Conservation (phyloP, 2,888 invertebrate genomes). For the Fragum whitleyi region DNA sequence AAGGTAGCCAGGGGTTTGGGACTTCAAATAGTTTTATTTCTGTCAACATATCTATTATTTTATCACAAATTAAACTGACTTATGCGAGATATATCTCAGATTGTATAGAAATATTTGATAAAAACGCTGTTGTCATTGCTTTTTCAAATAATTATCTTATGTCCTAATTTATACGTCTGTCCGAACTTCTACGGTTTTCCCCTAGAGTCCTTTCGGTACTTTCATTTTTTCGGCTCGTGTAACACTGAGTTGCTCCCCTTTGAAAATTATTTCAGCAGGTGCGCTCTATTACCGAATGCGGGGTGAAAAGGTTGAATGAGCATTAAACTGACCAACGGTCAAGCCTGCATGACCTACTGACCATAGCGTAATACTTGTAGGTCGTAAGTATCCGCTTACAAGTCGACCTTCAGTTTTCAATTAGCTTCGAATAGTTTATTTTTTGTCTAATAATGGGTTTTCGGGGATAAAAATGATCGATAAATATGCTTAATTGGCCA, state of each 20-base stretch:
- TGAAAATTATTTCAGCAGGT: conserved; percentile 13
- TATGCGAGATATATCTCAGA: too few relatives aligned
- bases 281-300: neutral
- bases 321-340: conserved; percentile 58
- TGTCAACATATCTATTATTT: too few relatives aligned
- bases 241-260: conserved; percentile 36
- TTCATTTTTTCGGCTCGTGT: neutral
- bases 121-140: too few relatives aligned
- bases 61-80: too few relatives aligned
- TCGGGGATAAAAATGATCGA: too few relatives aligned
- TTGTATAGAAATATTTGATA: too few relatives aligned
- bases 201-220: neutral
- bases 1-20: too few relatives aligned
- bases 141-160: too few relatives aligned
- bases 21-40: too few relatives aligned
- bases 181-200: too few relatives aligned
- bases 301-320: conserved; percentile 51
- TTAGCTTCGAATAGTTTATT: neutral
- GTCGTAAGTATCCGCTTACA: conserved; percentile 28
- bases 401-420: neutral
- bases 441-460: neutral
- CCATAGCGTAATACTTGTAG: conserved; percentile 46
- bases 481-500: too few relatives aligned
- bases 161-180: too few relatives aligned
- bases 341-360: conserved; percentile 58